Conservation (phyloP, 2,113 vertebrate genomes). For the Sporophila hypoxantha region DNA sequence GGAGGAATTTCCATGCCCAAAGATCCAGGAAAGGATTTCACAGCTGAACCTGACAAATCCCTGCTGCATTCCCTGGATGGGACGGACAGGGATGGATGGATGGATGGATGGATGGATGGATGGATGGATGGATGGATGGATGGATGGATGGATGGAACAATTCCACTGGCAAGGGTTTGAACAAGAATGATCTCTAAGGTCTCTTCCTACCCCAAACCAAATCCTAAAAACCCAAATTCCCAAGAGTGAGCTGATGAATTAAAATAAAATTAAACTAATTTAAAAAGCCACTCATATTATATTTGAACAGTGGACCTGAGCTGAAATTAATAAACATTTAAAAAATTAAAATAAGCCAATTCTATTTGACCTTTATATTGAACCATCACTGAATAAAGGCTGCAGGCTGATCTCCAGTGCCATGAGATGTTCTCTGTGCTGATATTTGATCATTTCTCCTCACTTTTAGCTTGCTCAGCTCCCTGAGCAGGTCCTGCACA, state of each 20-base stretch:
- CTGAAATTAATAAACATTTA: not conserved
- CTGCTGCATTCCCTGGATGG: not conserved
- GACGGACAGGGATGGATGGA: too few relatives aligned
- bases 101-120: too few relatives aligned
- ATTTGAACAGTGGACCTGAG: not conserved
- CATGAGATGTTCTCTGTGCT: rapidly evolving
- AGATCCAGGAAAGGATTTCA: not conserved
- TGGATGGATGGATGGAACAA: too few relatives aligned
- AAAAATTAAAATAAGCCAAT: not conserved
- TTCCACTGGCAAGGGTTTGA: not conserved
- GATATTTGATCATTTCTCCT: not conserved
- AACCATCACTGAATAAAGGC: rapidly evolving
- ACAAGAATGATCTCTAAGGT: not conserved
- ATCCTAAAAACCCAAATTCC: rapidly evolving
- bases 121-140: not conserved
- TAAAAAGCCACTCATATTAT: not conserved
- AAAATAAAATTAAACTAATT: not conserved
- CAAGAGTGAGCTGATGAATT: not conserved
- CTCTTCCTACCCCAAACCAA: not conserved
- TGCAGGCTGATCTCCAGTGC: not conserved
- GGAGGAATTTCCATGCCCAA: not conserved
- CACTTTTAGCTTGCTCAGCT: rapidly evolving
- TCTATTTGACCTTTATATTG: rapidly evolving
- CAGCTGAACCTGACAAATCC: not conserved
- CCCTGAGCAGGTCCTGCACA: rapidly evolving